phyloP scores from a whole-genome alignment of 2,888 invertebrate genomes.

The Drosophila colorata region DNA sequence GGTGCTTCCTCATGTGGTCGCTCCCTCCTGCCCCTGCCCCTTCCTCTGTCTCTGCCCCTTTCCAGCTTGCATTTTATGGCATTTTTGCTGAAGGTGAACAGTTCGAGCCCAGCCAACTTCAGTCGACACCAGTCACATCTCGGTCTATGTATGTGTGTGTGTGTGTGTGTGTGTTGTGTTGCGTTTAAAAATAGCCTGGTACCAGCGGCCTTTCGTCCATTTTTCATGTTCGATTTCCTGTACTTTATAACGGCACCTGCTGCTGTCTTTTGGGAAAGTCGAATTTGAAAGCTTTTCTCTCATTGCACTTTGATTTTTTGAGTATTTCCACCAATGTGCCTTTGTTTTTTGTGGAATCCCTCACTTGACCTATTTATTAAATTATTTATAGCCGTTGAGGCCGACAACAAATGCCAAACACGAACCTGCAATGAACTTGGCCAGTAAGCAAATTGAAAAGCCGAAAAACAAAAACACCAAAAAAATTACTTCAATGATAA shows the following conservation, averaged over 20 bases:
- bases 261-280: conserved; percentile 41
- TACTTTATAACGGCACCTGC: conserved; percentile 51
- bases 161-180: conserved; percentile 28
- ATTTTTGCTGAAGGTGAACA: conserved; percentile 51
- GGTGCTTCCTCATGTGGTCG: conserved; percentile 42
- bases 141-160: background rate
- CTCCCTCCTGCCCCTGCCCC: background rate
- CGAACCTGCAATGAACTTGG: conserved; percentile 35
- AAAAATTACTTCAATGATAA: conserved; percentile 54
- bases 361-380: conserved; percentile 55
- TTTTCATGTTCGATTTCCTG: conserved; percentile 60
- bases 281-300: conserved; percentile 18
- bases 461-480: background rate
- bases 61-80: conserved; percentile 21
- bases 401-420: conserved; percentile 49
- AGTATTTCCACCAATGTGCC: conserved; percentile 27
- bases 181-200: conserved; percentile 61
- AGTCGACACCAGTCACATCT: conserved; percentile 40
- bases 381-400: conserved; percentile 52
- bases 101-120: conserved; percentile 19
- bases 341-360: conserved; percentile 8
- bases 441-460: conserved; percentile 63
- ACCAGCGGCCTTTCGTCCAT: conserved; percentile 35
- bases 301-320: conserved; percentile 15
- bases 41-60: background rate